Evolutionary conservation across 2,113 vertebrate species (phyloP).

Genomic region (Sprattus sprattus): DNA sequence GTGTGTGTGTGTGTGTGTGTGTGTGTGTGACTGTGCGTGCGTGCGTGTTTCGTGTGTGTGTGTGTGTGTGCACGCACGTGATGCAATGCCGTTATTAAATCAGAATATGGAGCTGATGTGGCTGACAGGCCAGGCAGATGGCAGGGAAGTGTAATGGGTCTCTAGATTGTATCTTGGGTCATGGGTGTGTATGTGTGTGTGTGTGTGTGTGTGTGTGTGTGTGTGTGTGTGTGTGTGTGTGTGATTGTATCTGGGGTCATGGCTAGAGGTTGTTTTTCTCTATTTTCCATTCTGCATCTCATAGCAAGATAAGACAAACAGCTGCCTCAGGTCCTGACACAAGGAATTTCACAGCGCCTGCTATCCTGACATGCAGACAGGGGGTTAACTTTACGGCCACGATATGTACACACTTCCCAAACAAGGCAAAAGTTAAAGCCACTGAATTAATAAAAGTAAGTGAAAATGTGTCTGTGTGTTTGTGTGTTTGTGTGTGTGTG

Average conservation of each 20-base stretch:
- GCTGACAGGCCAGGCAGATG: neutral
- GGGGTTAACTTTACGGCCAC: too few relatives aligned
- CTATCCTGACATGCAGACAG: too few relatives aligned
- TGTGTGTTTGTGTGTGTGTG: too few relatives aligned
- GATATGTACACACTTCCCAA: too few relatives aligned
- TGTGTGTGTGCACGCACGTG: neutral
- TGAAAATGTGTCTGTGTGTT: neutral
- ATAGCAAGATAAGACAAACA: neutral
- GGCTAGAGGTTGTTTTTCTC: neutral
- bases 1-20: neutral
- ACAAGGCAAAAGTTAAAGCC: neutral
- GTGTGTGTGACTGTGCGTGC: neutral
- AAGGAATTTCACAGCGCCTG: too few relatives aligned
- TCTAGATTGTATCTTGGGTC: neutral
- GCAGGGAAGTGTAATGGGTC: neutral
- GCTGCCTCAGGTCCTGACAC: too few relatives aligned
- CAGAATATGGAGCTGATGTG: neutral
- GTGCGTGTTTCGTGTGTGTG: neutral
- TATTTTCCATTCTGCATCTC: neutral
- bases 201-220: too few relatives aligned
- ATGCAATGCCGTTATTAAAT: neutral
- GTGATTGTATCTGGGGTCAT: slow-evolving; percentile 1
- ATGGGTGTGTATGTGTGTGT: too few relatives aligned
- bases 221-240: too few relatives aligned
- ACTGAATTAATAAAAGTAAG: neutral